Conservation (phyloP, 1,140 invertebrate genomes). For the Lamellibrachia luymesi region DNA sequence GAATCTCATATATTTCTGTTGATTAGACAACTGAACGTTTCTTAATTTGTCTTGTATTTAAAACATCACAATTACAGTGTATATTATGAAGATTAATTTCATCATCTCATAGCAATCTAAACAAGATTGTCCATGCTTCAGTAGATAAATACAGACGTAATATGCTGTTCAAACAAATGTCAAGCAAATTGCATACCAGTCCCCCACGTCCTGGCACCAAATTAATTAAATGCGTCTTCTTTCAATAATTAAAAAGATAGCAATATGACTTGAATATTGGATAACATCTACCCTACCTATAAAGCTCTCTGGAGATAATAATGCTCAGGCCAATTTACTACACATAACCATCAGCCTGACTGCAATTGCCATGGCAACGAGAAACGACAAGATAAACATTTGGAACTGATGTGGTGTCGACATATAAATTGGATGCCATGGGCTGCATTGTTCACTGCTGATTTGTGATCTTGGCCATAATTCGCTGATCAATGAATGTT, state of each 20-base stretch:
- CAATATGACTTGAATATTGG: background rate
- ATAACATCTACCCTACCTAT: background rate
- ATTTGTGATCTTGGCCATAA: background rate
- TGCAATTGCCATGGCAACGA: background rate
- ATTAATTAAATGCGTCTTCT: background rate
- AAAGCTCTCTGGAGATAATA: background rate
- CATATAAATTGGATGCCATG: background rate
- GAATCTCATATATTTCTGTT: background rate
- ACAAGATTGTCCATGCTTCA: background rate
- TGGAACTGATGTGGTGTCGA: background rate
- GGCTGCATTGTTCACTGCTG: background rate
- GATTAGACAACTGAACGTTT: too few species aligned
- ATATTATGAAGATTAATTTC: background rate
- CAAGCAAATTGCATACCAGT: background rate
- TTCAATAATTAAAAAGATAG: background rate
- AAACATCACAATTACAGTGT: background rate
- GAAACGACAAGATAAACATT: background rate
- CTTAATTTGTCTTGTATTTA: background rate
- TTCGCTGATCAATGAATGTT: background rate
- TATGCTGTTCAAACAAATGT: background rate
- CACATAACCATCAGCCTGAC: background rate
- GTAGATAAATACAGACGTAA: background rate
- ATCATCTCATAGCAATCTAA: background rate
- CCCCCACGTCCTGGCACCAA: background rate
- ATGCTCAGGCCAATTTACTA: background rate